These are phyloP conservation scores for Amphiprion ocellaris DNA, from an alignment of 2,113 vertebrate genomes.

Conservation along the genomic window DNA sequence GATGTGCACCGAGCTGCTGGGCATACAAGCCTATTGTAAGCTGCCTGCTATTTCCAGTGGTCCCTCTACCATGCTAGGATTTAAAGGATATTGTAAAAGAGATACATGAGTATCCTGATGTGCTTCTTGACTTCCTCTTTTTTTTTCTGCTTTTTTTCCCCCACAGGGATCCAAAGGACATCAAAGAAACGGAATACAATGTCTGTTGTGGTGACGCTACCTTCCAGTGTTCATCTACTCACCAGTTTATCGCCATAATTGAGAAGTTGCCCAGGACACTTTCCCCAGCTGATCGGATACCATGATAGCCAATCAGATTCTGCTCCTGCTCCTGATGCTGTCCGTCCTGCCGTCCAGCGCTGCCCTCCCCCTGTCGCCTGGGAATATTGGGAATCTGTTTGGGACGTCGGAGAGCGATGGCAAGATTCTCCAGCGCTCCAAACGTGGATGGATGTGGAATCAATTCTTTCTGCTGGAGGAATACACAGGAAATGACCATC, in stretches of 20 bases:
- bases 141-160: background rate
- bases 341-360: constrained; percentile 70
- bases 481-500: constrained; percentile 93
- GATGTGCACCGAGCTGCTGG: background rate
- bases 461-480: constrained; percentile 99
- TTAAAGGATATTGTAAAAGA: background rate
- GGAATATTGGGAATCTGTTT: constrained; percentile 80
- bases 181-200: constrained; percentile 78
- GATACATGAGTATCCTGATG: background rate
- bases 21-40: background rate
- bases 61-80: background rate
- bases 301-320: constrained; percentile 80
- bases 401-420: constrained; percentile 82
- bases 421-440: constrained; percentile 89
- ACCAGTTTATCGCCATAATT: constrained; percentile 71
- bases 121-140: constrained; percentile 47
- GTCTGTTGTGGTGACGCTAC: constrained; percentile 75
- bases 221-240: constrained; percentile 70
- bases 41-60: background rate
- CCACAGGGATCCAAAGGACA: constrained; percentile 58
- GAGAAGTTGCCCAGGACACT: constrained; percentile 66
- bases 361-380: constrained; percentile 75
- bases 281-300: constrained; percentile 74
- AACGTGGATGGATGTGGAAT: constrained; percentile 99
- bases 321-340: constrained; percentile 78